Base-by-base conservation (phyloP, 2,797 vertebrate species). In the Leptoclinus maculatus region DNA sequence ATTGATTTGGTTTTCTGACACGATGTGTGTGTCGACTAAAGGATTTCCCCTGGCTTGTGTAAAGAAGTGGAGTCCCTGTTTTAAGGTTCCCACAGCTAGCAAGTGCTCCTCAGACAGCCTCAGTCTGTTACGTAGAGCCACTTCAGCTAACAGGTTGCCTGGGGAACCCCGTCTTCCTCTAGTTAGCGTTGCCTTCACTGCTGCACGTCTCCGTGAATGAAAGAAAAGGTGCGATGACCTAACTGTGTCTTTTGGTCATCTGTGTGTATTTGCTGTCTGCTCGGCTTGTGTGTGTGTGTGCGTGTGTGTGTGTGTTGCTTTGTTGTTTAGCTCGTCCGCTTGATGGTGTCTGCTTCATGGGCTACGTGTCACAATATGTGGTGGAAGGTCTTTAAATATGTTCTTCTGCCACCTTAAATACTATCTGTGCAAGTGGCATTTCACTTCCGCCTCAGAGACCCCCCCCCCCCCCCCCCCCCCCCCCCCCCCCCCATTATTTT, bases 341-440 rank as follows among this genome's bases (percentile, higher is more conserved):
- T 71, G 32, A 74, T 23, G 3, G 38, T 66, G 49, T 90, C 75
- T 57, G 68, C 84, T 85, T 83, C 21, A 70, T 13, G 73, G 87
- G 85, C 86, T 59, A 54, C 16, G 9, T 74, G 66, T 86, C 69
- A 14, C 47, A 73, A 25, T 38, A 53, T 57, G 25, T 49, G 25
- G 36, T 62, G 19, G 39, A 41, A 38, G 43, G 47, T 73, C 67
- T 64, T 70, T 62, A 34, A 54, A n/a, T 5, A 19, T 79, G 49
- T 38, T 49, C 19, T 23, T 75, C 38, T 27, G 73, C 32, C 51
- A 29, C 23, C 53, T 71, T 74, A 38, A 69, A 66, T 41, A 1
- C 36, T 49, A n/a, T n/a, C n/a, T n/a, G n/a, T 4, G 19, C 41
- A 12, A 70, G 54, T 34, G 56, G 14, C n/a, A 27, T 56, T 41